Base-by-base conservation (phyloP, 2,888 invertebrate genomes). In the Seladonia tumulorum region DNA sequence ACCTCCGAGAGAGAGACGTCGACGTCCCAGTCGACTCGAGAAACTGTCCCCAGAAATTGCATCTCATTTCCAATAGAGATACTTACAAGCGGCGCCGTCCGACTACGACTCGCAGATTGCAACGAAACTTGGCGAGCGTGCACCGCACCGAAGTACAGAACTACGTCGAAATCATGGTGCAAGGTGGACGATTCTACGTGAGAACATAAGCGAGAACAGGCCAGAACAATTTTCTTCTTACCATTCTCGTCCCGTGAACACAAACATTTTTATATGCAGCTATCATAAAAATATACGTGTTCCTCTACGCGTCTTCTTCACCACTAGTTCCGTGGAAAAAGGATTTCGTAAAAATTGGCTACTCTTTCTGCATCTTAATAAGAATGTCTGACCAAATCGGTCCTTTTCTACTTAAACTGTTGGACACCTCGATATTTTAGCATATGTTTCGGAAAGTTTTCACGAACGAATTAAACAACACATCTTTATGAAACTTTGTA, bases 51-150 rank as follows among this genome's bases (percentile, higher is more conserved):
- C 60, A 60, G 60, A 60, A 60, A 60, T 60, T 60, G 25, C 25
- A 60, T 60, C 29, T 60, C 60, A 29, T 60, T 60, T 60, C 60
- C 60, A 60, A 60, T 60, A 25, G 60, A 60, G 60, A 60, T 25
- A 25, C 60, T 60, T 60, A 60, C 60, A 25, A 25, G 16, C 60
- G 25, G 29, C 60, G 14, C 5, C 25, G 60, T 2, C 60, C 16
- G 60, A 60, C 60, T 60, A 25, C 25, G 14, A 16, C 49, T 16
- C 3, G 16, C 49, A 25, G 60, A 60, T 60, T 60, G 60, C 16
- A 60, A 2, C 14, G 60, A 60, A 60, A 53, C 53, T 53, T 53
- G 53, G 53, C 53, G 53, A 53, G n/a, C 53, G 10, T 22, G 22
- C 22, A 53, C n/a, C 53, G n/a, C 10, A 53, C n/a, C 8, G 53